phyloP scores from a whole-genome alignment of 2,113 vertebrate species.

The Clupea harengus region DNA sequence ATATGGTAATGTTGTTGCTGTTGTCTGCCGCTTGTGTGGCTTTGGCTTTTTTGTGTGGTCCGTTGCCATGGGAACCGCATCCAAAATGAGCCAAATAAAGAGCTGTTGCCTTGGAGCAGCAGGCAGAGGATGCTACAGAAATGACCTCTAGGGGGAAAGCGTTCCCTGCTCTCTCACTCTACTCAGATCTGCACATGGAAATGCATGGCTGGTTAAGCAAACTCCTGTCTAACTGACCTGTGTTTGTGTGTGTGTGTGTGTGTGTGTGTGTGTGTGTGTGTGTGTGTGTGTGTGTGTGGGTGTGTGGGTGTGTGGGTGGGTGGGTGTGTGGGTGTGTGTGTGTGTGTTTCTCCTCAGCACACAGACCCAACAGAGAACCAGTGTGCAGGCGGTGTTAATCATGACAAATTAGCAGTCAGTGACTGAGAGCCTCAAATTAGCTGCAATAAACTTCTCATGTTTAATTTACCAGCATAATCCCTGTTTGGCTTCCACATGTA shows the following conservation, averaged over 20 bases:
- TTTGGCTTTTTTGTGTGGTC: conserved; percentile 31
- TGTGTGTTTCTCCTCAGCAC: background rate
- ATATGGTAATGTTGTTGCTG: conserved; percentile 44
- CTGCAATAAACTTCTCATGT: conserved; percentile 3
- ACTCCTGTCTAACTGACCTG: background rate
- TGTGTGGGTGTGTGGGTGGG: too few relatives aligned
- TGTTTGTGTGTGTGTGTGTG: background rate
- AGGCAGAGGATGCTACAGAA: background rate
- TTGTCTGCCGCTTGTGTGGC: conserved; percentile 28
- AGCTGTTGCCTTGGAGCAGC: background rate
- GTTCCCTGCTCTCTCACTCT: background rate
- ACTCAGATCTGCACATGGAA: background rate
- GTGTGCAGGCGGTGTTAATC: background rate
- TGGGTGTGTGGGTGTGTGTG: too few relatives aligned
- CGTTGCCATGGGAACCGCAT: conserved; percentile 36
- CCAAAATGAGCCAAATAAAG: background rate
- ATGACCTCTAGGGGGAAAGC: background rate
- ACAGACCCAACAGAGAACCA: background rate
- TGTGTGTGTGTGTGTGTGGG: too few relatives aligned
- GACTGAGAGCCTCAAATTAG: background rate
- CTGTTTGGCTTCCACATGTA: background rate
- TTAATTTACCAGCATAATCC: background rate
- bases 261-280: too few relatives aligned
- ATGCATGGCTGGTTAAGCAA: background rate
- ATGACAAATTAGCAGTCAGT: conserved; percentile 1